Evolutionary conservation across 2,888 invertebrate genomes (phyloP).

Genomic region (Agrilus mali): DNA sequence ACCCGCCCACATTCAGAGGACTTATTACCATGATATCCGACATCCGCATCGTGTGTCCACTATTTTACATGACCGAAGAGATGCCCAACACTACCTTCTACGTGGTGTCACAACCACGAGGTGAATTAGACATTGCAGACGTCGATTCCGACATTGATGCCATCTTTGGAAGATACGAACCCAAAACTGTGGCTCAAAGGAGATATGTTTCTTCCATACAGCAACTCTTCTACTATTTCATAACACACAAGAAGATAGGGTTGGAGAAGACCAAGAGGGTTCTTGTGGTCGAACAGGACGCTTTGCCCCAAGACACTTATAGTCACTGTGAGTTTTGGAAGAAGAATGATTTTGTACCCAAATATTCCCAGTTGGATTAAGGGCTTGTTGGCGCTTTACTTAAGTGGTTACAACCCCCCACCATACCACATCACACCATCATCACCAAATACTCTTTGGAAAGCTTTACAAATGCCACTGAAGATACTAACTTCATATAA

Average conservation of each 20-base stretch:
- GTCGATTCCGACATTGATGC: constrained; percentile 60
- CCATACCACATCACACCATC: too few species aligned
- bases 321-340: constrained; percentile 71
- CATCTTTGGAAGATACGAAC: constrained; percentile 64
- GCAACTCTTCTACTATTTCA: constrained; percentile 69
- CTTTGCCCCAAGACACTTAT: constrained; percentile 48
- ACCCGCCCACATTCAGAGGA: constrained; percentile 53
- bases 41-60: constrained; percentile 66
- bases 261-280: constrained; percentile 39
- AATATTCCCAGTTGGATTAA: constrained; percentile 66
- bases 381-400: neutral
- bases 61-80: constrained; percentile 52
- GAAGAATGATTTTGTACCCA: constrained; percentile 57
- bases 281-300: constrained; percentile 59
- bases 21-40: constrained; percentile 64
- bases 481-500: too few species aligned
- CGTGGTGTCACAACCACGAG: constrained; percentile 55
- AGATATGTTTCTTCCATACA: constrained; percentile 69
- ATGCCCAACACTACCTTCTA: constrained; percentile 58
- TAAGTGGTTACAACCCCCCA: too few species aligned
- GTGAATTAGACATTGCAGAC: constrained; percentile 29
- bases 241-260: constrained; percentile 61
- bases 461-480: too few species aligned
- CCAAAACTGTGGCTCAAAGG: constrained; percentile 58
- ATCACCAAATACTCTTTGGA: too few species aligned